phyloP scores from a whole-genome alignment of 2,113 vertebrate genomes.

The Onychorhynchus coronatus region DNA sequence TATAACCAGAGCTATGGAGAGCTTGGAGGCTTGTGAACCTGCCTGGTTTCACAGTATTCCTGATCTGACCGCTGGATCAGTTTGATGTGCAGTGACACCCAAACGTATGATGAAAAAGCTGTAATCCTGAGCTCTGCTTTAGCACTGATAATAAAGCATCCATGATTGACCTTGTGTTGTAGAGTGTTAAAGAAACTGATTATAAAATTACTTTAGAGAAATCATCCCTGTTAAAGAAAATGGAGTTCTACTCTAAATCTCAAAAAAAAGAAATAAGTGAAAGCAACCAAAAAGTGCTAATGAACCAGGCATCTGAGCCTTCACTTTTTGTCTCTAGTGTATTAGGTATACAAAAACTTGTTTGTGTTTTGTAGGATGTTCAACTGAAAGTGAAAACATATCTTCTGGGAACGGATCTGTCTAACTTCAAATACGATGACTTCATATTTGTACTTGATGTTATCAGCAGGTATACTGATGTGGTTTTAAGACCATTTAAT shows the following conservation, averaged over 20 bases:
- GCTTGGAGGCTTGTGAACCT: not conserved
- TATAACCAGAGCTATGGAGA: not conserved
- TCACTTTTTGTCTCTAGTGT: not conserved
- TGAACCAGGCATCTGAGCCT: not conserved
- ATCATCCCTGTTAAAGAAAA: not conserved
- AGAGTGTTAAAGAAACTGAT: not conserved
- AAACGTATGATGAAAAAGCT: not conserved
- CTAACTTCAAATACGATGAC: constrained; percentile 98
- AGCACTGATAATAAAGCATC: not conserved
- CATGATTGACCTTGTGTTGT: not conserved
- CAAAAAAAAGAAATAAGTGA: not conserved
- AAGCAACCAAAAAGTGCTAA: not conserved
- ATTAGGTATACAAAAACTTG: not conserved
- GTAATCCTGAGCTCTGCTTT: not conserved
- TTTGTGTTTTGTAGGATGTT: constrained; percentile 85
- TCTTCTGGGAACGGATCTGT: constrained; percentile 96
- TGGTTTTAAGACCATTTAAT: not conserved
- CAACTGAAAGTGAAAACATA: constrained; percentile 98
- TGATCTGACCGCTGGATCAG: not conserved
- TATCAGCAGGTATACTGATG: constrained; percentile 87
- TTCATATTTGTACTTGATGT: constrained; percentile 98
- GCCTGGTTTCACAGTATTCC: not conserved
- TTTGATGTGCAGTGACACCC: not conserved
- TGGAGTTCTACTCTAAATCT: not conserved
- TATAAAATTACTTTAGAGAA: not conserved